phyloP scores from a whole-genome alignment of 2,113 vertebrate species.

The Ptilonorhynchus violaceus region DNA sequence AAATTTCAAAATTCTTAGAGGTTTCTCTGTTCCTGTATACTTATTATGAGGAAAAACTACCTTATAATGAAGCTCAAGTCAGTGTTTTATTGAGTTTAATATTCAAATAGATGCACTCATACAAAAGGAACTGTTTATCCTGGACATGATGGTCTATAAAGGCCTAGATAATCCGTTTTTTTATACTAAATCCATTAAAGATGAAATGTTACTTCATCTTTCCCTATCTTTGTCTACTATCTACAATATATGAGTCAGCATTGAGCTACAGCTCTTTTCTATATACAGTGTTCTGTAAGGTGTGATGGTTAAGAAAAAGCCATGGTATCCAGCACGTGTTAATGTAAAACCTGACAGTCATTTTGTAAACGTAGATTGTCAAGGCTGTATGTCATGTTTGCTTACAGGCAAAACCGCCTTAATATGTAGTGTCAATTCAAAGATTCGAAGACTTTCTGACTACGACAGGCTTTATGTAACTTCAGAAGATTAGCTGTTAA shows the following conservation, averaged over 20 bases:
- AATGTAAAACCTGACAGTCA: not conserved
- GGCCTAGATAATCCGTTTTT: not conserved
- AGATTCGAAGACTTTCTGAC: not conserved
- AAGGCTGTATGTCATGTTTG: not conserved
- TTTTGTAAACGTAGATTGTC: not conserved
- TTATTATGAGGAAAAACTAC: not conserved
- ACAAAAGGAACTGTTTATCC: not conserved
- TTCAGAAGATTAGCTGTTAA: not conserved
- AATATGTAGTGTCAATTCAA: not conserved
- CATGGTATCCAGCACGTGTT: not conserved
- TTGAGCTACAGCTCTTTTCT: not conserved
- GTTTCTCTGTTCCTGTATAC: not conserved
- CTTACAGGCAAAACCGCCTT: not conserved
- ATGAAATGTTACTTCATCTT: not conserved
- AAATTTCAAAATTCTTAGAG: not conserved
- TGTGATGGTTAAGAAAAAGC: not conserved
- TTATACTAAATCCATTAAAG: not conserved
- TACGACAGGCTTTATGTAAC: not conserved
- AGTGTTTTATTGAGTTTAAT: not conserved
- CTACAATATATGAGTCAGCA: not conserved
- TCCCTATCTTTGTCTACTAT: not conserved
- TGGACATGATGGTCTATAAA: not conserved
- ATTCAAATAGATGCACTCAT: not conserved
- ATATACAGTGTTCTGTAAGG: not conserved
- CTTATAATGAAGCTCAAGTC: not conserved